These are phyloP conservation scores for Atractosteus spatula DNA, from an alignment of 2,113 vertebrate species.

Conservation along the genomic window DNA sequence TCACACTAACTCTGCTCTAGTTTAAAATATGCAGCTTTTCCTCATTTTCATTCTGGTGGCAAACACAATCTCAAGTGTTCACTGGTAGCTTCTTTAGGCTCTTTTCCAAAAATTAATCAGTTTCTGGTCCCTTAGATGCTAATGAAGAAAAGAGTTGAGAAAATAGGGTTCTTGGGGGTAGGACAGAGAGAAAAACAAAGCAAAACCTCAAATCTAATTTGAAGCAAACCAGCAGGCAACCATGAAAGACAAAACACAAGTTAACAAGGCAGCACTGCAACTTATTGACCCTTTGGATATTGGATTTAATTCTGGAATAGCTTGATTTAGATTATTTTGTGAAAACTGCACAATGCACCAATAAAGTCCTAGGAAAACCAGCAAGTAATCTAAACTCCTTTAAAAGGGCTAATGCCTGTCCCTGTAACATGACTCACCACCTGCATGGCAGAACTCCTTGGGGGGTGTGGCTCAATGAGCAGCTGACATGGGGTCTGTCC, in stretches of 20 bases:
- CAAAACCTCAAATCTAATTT: slow-evolving; percentile 2
- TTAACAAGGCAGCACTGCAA: slow-evolving; percentile 6
- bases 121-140: slow-evolving; percentile 53
- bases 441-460: slow-evolving; percentile 96
- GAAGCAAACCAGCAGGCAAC: slow-evolving; percentile 26
- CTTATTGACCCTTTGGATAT: background rate
- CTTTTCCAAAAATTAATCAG: slow-evolving; percentile 42
- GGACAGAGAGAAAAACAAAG: background rate
- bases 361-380: background rate
- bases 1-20: slow-evolving; percentile 38
- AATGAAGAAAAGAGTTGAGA: slow-evolving; percentile 49
- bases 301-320: background rate
- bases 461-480: slow-evolving; percentile 93
- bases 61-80: slow-evolving; percentile 47
- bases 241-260: slow-evolving; percentile 17
- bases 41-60: slow-evolving; percentile 29
- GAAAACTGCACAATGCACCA: background rate
- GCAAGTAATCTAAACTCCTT: background rate
- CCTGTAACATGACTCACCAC: slow-evolving; percentile 78
- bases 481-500: slow-evolving; percentile 96
- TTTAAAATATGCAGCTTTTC: slow-evolving; percentile 51
- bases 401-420: background rate
- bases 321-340: background rate
- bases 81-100: slow-evolving; percentile 45
- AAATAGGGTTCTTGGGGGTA: background rate